Evolutionary conservation across 2,113 vertebrate genomes (phyloP), one percentile per base, ranked within the genome.

Genomic region (rat (Rattus norvegicus)): DNA sequence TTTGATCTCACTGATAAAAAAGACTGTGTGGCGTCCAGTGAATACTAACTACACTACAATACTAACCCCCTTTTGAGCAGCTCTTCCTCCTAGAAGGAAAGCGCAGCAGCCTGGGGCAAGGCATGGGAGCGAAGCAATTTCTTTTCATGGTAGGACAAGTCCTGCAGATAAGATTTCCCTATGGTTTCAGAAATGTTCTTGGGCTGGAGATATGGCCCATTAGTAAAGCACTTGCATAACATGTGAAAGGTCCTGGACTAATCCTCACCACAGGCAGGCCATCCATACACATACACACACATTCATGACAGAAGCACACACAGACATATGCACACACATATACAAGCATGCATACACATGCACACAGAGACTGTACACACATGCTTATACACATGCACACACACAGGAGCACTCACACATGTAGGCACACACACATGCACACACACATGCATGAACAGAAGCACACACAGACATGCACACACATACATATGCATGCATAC

Each of bases 1-100:
- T 81, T 91, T 36, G 63, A 39, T 88, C 91, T 90, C 72, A n/a
- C 9, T 49, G 69, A 59, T 73, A 61, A 84, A 93, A 52, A 91
- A 72, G n/a, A 80, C 17, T 19, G 16, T 72, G 24, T 49, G 7
- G 39, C 28, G 12, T 1, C 0, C 7, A 2, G 28, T 84, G 69
- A 70, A 36, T 28, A 22, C 14, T 43, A n/a, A n/a, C n/a, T n/a
- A n/a, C n/a, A n/a, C n/a, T n/a, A 52, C 14, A 65, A 49, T 47
- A 59, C 33, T 3, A 24, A 22, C 16, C 67, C 81, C 84, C 77
- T 70, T 95, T 49, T 52, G 52, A 88, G 47, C 8, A 30, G 2
- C 39, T 10, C 70, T 79, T 87, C 17, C 83, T 93, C 79, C 70
- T 36, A 63, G 39, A 79, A 22, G 79, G 81, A 43, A 80, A 77